A percentile compares a stretch with the other conserved stretches of the same genome.
These are phyloP conservation scores for Chelmon rostratus DNA, from an alignment of 2,797 vertebrate species.

Conservation along the genomic window DNA sequence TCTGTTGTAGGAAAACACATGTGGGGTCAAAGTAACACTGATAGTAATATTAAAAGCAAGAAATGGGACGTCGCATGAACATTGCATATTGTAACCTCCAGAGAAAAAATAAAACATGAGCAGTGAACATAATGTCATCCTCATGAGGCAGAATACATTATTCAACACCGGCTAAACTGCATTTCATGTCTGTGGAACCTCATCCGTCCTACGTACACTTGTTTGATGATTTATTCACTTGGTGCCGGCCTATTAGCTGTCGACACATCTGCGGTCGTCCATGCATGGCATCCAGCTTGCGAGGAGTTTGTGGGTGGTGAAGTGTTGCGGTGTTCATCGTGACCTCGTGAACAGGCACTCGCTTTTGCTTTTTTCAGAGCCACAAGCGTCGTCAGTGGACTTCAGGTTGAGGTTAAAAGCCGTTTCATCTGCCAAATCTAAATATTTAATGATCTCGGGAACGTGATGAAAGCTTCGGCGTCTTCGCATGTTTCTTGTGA, in stretches of 20 bases:
- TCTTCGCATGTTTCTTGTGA: constrained; percentile 14
- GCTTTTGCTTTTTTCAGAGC: constrained; percentile 16
- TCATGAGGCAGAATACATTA: constrained; percentile 57
- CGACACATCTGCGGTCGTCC: constrained; percentile 41
- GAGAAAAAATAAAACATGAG: constrained; percentile 30
- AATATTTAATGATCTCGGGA: constrained; percentile 46
- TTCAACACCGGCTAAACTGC: constrained; percentile 57
- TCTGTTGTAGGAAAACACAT: background rate
- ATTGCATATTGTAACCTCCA: constrained; percentile 9
- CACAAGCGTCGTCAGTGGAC: constrained; percentile 25
- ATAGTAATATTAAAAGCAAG: constrained; percentile 6
- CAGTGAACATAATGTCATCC: constrained; percentile 43
- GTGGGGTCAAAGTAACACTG: constrained; percentile 25
- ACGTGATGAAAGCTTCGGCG: constrained; percentile 20
- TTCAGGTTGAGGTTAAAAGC: constrained; percentile 44
- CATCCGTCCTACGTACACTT: constrained; percentile 41
- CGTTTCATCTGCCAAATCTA: constrained; percentile 41
- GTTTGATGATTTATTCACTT: constrained; percentile 71
- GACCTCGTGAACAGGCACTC: constrained; percentile 38
- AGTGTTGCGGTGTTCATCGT: constrained; percentile 6
- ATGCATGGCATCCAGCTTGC: constrained; percentile 14
- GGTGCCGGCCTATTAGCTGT: constrained; percentile 32
- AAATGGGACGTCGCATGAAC: background rate
- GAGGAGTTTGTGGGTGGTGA: constrained; percentile 8
- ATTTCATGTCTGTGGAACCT: constrained; percentile 50